Evolutionary conservation across 2,888 invertebrate species (phyloP).

Genomic region (Lycophotia porphyrea): DNA sequence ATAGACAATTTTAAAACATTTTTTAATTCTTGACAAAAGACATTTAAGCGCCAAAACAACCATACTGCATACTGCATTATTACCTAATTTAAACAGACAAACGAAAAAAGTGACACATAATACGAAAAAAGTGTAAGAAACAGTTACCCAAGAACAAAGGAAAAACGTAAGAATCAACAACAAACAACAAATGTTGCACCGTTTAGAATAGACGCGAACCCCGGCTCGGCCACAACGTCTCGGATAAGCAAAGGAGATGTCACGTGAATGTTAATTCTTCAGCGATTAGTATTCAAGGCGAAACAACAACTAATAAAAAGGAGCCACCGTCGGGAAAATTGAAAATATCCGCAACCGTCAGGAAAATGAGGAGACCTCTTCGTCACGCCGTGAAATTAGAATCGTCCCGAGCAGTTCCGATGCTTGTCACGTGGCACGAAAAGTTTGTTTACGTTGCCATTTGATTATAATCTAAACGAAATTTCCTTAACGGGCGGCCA

Average conservation of each 20-base stretch:
- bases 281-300: slow-evolving; percentile 87
- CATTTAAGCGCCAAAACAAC: not conserved
- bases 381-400: slow-evolving; percentile 88
- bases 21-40: not conserved
- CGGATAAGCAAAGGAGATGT: slow-evolving; percentile 77
- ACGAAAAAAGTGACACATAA: not conserved
- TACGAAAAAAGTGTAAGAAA: not conserved
- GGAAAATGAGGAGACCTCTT: slow-evolving; percentile 87
- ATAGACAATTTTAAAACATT: not conserved
- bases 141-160: slow-evolving; percentile 29
- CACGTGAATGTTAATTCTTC: slow-evolving; percentile 84
- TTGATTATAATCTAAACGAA: slow-evolving; percentile 83
- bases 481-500: slow-evolving; percentile 76
- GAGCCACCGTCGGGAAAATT: slow-evolving; percentile 87
- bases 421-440: slow-evolving; percentile 83
- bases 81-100: not conserved
- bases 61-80: not conserved
- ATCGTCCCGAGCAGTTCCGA: slow-evolving; percentile 78
- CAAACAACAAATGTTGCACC: slow-evolving; percentile 55
- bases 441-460: slow-evolving; percentile 88
- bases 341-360: slow-evolving; percentile 89
- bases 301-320: slow-evolving; percentile 89
- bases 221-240: slow-evolving; percentile 63
- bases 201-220: slow-evolving; percentile 50
- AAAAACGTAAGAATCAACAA: slow-evolving; percentile 45